Evolutionary conservation across 2,797 vertebrate genomes (phyloP), one percentile per base, ranked within the genome.

Genomic region (Falco biarmicus): DNA sequence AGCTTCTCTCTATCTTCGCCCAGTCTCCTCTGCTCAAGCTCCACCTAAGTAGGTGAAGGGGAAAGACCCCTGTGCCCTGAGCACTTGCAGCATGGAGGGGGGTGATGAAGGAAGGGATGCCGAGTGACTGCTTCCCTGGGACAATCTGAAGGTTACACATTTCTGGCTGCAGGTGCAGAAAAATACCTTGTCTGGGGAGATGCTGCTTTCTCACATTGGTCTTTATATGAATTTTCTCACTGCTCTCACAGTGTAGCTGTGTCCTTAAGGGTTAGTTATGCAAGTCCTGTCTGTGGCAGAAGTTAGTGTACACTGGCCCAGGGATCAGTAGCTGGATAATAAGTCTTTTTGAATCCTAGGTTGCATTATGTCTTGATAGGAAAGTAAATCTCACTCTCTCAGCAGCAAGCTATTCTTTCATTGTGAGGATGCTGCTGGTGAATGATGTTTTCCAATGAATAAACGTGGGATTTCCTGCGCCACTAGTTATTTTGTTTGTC

Each of bases 21-120:
- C 64, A 50, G 22, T 9, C 5, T 85, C 4, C 11, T 5, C 15
- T 66, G 25, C 37, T 59, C 34, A 54, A 64, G 8, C 11, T 92
- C 15, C 43, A 56, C 4, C 2, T 48, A 34, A 57, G 29, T 1
- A 39, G 4, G 6, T 15, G 32, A 73, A 54, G 10, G 7, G 9
- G 11, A 65, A 39, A 76, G 32, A 45, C 56, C 6, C 14, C n/a
- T 73, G 18, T 56, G 22, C n/a, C 0, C 0, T 56, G 14, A 32
- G 21, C 7, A 37, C 10, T 45, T 74, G 15, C 41, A 68, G 28
- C 29, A 10, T 15, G 24, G 22, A 79, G 5, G 5, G 4, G 7
- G 25, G 19, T 53, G 10, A 20, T 56, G 34, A 76, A 84, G 31
- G 34, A 83, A 83, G 24, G 9, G 19, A 39, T 17, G 1, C 8